Evolutionary conservation across 2,113 vertebrate genomes (phyloP).

Genomic region (Lagopus muta): DNA sequence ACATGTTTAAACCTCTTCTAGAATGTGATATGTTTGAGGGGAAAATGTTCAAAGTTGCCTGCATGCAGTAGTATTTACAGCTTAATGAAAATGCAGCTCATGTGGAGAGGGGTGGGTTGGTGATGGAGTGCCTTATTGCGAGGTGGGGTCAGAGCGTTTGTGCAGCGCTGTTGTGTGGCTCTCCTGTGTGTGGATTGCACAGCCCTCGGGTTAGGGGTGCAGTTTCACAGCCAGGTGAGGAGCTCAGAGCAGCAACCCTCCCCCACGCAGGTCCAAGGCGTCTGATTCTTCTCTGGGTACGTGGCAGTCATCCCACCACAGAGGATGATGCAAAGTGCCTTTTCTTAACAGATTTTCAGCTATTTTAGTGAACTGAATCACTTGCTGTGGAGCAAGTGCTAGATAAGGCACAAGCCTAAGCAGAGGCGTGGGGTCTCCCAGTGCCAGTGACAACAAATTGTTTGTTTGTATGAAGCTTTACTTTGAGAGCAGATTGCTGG

Average conservation of each 20-base stretch:
- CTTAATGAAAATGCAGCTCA: background rate
- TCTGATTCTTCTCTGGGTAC: rapidly evolving
- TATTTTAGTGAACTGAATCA: background rate
- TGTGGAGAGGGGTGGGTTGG: background rate
- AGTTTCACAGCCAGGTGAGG: background rate
- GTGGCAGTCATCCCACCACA: background rate
- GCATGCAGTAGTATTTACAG: background rate
- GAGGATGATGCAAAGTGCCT: background rate
- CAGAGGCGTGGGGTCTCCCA: background rate
- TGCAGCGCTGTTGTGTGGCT: background rate
- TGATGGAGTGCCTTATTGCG: background rate
- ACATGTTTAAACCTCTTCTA: background rate
- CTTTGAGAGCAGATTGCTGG: background rate
- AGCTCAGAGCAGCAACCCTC: background rate
- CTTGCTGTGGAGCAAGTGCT: background rate
- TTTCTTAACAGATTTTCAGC: background rate
- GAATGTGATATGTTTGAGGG: background rate
- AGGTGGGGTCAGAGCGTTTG: background rate
- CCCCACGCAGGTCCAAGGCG: background rate
- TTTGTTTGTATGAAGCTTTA: background rate
- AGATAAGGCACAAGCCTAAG: background rate
- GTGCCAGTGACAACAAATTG: background rate
- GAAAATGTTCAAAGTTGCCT: background rate
- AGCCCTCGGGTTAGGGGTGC: rapidly evolving
- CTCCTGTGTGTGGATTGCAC: background rate